Conservation (phyloP, 2,888 invertebrate genomes). For the Noctuana brunneofusca region DNA sequence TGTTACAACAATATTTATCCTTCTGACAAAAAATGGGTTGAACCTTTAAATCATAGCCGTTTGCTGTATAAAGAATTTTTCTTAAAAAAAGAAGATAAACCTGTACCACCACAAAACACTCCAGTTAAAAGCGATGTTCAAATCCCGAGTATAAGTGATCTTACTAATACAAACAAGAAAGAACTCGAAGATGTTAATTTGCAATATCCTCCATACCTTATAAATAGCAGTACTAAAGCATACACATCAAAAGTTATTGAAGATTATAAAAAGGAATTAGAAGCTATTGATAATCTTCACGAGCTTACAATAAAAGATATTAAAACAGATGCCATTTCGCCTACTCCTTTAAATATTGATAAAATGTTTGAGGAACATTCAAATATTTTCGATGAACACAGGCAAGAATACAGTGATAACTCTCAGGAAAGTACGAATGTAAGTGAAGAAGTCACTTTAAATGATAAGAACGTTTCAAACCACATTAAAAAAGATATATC, state of each 20-base stretch:
- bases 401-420: conserved; percentile 48
- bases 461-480: conserved; percentile 51
- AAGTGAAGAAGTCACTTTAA: conserved; percentile 41
- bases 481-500: conserved; percentile 60
- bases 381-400: conserved; percentile 47
- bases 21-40: conserved; percentile 59
- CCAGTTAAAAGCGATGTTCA: conserved; percentile 53
- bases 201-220: conserved; percentile 73
- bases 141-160: conserved; percentile 49
- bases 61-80: conserved; percentile 77
- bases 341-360: conserved; percentile 72
- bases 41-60: conserved; percentile 73
- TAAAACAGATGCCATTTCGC: conserved; percentile 70
- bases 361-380: conserved; percentile 71
- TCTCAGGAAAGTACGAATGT: conserved; percentile 45
- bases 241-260: conserved; percentile 80
- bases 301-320: conserved; percentile 77
- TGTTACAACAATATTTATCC: conserved; percentile 53
- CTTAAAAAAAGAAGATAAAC: conserved; percentile 68
- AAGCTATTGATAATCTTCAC: conserved; percentile 75
- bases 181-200: conserved; percentile 51
- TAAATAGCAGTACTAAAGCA: conserved; percentile 73
- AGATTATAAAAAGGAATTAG: conserved; percentile 78
- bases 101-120: conserved; percentile 68
- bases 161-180: conserved; percentile 40